phyloP scores from a whole-genome alignment of 2,888 invertebrate genomes.

The Agrypnus murinus region DNA sequence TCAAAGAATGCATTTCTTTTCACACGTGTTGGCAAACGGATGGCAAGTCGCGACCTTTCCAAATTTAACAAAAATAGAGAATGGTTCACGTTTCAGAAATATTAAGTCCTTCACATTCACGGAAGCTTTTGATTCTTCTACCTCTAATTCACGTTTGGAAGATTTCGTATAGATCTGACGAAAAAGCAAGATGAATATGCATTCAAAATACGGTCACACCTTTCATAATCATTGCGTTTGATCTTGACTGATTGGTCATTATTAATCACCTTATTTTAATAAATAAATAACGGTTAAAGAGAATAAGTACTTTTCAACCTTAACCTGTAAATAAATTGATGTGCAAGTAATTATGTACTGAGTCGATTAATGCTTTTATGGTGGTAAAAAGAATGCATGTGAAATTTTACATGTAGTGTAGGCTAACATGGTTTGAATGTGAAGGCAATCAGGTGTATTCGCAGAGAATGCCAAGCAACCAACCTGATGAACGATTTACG shows the following conservation, averaged over 20 bases:
- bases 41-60: too few species aligned
- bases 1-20: too few species aligned
- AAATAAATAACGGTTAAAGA: neutral
- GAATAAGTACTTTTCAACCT: conserved; percentile 15
- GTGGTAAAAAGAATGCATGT: conserved; percentile 22
- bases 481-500: conserved; percentile 22
- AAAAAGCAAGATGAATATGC: conserved; percentile 7
- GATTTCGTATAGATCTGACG: neutral
- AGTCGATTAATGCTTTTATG: conserved; percentile 15
- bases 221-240: neutral
- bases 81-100: too few species aligned
- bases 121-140: conserved; percentile 13
- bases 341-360: neutral
- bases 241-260: neutral
- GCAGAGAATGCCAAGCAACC: conserved; percentile 24
- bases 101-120: conserved; percentile 15
- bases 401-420: conserved; percentile 27
- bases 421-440: conserved; percentile 37
- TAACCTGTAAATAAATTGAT: conserved; percentile 7
- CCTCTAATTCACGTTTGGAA: neutral
- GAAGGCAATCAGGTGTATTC: conserved; percentile 41
- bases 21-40: too few species aligned
- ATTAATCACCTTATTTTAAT: neutral
- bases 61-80: too few species aligned
- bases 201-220: neutral